These are phyloP conservation scores for Epistrophella euchroma DNA, from an alignment of 2,888 invertebrate genomes.

Conservation along the genomic window DNA sequence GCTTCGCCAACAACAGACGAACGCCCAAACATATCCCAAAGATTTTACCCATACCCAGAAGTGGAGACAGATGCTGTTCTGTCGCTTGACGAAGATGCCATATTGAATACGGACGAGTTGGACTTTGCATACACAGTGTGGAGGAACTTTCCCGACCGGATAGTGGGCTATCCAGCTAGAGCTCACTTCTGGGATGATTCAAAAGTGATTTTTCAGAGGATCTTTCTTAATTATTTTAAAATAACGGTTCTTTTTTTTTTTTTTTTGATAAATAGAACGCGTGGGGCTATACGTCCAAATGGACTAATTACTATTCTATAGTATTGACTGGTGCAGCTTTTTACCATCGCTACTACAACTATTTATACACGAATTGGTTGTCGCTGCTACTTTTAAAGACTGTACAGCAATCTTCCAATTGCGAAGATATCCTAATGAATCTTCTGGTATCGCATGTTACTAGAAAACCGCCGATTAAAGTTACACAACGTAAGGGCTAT, in stretches of 20 bases:
- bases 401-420: conserved; percentile 96
- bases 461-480: conserved; percentile 96
- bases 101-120: conserved; percentile 95
- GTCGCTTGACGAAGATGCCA: conserved; percentile 96
- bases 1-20: conserved; percentile 78
- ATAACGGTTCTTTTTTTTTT: neutral
- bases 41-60: conserved; percentile 94
- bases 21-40: conserved; percentile 92
- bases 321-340: conserved; percentile 97
- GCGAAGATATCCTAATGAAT: conserved; percentile 98
- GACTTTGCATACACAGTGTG: conserved; percentile 98
- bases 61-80: conserved; percentile 96
- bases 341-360: conserved; percentile 97
- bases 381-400: conserved; percentile 93
- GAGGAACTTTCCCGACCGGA: conserved; percentile 96
- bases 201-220: conserved; percentile 86
- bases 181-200: conserved; percentile 98
- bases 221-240: too few relatives aligned
- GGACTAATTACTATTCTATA: conserved; percentile 98
- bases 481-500: conserved; percentile 96
- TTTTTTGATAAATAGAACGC: conserved; percentile 86
- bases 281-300: conserved; percentile 98
- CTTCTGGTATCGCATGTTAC: conserved; percentile 97
- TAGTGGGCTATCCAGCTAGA: conserved; percentile 97
- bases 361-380: conserved; percentile 92